phyloP scores from a whole-genome alignment of 2,888 invertebrate species.

The Eupithecia tripunctaria region DNA sequence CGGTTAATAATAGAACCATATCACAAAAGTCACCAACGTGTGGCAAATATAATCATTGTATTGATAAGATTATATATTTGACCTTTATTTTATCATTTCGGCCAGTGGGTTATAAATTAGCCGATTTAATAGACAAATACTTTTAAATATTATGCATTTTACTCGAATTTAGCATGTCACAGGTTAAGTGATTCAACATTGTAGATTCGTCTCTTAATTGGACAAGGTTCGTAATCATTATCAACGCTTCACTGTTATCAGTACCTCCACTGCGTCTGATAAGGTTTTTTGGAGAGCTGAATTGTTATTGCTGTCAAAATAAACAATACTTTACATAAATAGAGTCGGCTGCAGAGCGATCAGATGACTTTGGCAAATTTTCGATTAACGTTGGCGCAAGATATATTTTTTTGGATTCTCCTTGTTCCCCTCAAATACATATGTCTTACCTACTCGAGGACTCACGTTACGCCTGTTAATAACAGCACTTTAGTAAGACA shows the following conservation, averaged over 20 bases:
- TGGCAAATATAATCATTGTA: slow-evolving; percentile 10
- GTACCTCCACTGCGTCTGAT: slow-evolving; percentile 1
- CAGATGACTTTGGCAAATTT: neutral
- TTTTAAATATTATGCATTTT: neutral
- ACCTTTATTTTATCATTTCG: slow-evolving; percentile 38
- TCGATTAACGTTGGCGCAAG: neutral
- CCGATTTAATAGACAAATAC: neutral
- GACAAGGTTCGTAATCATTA: neutral
- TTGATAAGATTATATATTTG: slow-evolving; percentile 31
- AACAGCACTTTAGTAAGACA: neutral
- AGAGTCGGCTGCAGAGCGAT: neutral
- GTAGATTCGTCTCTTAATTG: slow-evolving; percentile 1
- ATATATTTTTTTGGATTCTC: neutral
- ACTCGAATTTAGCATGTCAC: neutral
- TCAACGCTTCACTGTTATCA: neutral
- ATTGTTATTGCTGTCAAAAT: slow-evolving; percentile 7
- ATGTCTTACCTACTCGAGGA: neutral
- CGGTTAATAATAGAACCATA: neutral
- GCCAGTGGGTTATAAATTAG: slow-evolving; percentile 38
- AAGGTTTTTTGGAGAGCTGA: neutral
- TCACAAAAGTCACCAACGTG: slow-evolving; percentile 1
- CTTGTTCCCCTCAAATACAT: neutral
- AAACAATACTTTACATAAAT: neutral
- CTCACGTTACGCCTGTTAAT: neutral
- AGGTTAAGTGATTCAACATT: slow-evolving; percentile 4